Evolutionary conservation across 2,888 invertebrate species (phyloP).

Genomic region (Formica aserva): DNA sequence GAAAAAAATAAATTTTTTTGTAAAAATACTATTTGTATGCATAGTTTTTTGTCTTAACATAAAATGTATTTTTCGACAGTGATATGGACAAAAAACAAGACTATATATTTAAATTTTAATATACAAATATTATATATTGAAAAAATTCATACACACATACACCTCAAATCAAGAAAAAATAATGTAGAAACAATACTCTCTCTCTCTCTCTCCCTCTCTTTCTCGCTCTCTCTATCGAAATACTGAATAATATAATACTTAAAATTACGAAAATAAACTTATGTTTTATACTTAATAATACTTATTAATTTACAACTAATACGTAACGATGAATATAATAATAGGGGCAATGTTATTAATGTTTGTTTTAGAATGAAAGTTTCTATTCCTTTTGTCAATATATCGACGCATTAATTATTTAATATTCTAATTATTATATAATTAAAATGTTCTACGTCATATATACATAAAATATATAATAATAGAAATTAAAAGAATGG

Average conservation of each 20-base stretch:
- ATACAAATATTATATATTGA: not conserved
- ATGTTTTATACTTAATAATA: not conserved
- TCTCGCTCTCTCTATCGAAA: not conserved
- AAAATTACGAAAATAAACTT: not conserved
- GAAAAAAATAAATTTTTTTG: not conserved
- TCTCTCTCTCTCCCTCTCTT: no score
- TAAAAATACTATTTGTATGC: not conserved
- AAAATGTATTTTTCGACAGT: not conserved
- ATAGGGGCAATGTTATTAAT: not conserved
- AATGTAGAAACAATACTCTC: no score
- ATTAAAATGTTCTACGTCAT: not conserved
- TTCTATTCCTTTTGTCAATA: not conserved
- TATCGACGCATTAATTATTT: not conserved
- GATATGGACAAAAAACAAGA: not conserved
- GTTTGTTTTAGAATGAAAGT: not conserved
- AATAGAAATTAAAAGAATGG: not conserved
- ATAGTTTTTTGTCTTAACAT: not conserved
- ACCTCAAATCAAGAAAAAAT: no score
- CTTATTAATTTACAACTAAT: not conserved
- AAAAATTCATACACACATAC: no score
- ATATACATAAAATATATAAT: not conserved
- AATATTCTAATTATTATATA: not conserved
- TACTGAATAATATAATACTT: not conserved
- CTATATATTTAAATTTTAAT: not conserved
- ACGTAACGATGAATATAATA: not conserved